phyloP scores from a whole-genome alignment of 1,140 invertebrate species.

The Pachyrhynchus sulphureomaculatus region DNA sequence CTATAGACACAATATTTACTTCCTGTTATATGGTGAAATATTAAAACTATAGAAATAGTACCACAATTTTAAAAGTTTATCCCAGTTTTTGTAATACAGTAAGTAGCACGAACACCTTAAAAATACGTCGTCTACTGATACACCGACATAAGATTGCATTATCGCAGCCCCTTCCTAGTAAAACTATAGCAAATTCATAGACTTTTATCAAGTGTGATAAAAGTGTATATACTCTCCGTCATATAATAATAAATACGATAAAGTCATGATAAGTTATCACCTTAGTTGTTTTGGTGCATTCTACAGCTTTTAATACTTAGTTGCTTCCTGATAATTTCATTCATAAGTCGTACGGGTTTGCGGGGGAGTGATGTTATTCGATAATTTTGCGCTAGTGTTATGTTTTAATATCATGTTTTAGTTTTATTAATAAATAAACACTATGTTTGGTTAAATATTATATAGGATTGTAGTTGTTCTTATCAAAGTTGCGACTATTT shows the following conservation, averaged over 20 bases:
- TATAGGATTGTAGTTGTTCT: too few relatives aligned
- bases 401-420: neutral
- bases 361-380: neutral
- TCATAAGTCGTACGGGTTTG: neutral
- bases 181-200: slow-evolving; percentile 43
- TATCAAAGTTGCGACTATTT: too few relatives aligned
- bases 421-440: too few relatives aligned
- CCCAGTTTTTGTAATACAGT: too few relatives aligned
- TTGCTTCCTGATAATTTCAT: slow-evolving; percentile 23
- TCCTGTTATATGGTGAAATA: too few relatives aligned
- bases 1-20: too few relatives aligned
- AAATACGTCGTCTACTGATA: too few relatives aligned
- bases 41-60: too few relatives aligned
- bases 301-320: slow-evolving; percentile 23
- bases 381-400: neutral
- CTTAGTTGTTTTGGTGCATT: slow-evolving; percentile 43
- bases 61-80: too few relatives aligned
- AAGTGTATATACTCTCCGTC: slow-evolving; percentile 41
- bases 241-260: slow-evolving; percentile 43
- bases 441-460: too few relatives aligned
- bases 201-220: slow-evolving; percentile 43
- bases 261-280: slow-evolving; percentile 43
- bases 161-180: slow-evolving; percentile 33
- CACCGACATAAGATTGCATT: slow-evolving; percentile 22
- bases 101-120: too few relatives aligned